Conservation (phyloP, 2,888 invertebrate species). For the Microplitis deprimator region DNA sequence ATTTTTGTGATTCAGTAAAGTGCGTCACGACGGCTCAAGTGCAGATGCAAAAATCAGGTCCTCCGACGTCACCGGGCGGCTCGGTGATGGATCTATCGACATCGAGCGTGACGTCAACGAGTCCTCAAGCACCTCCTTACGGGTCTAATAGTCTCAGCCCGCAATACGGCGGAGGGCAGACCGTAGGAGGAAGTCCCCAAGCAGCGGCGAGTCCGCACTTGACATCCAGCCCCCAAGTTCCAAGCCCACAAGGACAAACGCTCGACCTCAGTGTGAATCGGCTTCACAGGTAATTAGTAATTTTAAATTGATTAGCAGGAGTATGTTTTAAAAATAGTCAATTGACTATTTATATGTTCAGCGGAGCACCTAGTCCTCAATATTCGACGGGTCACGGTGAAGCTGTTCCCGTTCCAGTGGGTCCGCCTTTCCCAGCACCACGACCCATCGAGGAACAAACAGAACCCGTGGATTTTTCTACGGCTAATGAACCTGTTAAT, state of each 20-base stretch:
- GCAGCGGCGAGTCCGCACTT: constrained; percentile 88
- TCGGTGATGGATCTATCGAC: constrained; percentile 90
- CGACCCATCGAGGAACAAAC: constrained; percentile 77
- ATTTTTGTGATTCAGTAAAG: constrained; percentile 76
- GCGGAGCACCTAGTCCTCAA: constrained; percentile 76
- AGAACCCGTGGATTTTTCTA: constrained; percentile 82
- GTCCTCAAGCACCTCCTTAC: constrained; percentile 84
- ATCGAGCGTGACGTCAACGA: constrained; percentile 86
- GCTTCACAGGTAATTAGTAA: constrained; percentile 81
- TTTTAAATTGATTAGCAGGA: neutral
- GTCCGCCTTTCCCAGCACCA: constrained; percentile 74
- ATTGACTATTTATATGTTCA: constrained; percentile 50
- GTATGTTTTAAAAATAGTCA: neutral
- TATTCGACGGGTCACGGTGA: constrained; percentile 73
- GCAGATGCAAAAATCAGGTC: constrained; percentile 75
- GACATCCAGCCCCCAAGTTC: constrained; percentile 90
- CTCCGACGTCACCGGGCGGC: constrained; percentile 82
- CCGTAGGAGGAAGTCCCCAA: constrained; percentile 85
- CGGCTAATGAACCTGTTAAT: constrained; percentile 77
- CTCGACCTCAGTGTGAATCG: constrained; percentile 90
- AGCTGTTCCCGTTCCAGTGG: constrained; percentile 73
- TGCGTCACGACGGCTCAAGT: constrained; percentile 83
- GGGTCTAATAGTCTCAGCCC: constrained; percentile 77
- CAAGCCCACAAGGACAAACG: constrained; percentile 92
- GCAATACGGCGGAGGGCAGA: constrained; percentile 80